Base-by-base conservation (phyloP, 2,797 vertebrate species). In the Austrolebias charrua region DNA sequence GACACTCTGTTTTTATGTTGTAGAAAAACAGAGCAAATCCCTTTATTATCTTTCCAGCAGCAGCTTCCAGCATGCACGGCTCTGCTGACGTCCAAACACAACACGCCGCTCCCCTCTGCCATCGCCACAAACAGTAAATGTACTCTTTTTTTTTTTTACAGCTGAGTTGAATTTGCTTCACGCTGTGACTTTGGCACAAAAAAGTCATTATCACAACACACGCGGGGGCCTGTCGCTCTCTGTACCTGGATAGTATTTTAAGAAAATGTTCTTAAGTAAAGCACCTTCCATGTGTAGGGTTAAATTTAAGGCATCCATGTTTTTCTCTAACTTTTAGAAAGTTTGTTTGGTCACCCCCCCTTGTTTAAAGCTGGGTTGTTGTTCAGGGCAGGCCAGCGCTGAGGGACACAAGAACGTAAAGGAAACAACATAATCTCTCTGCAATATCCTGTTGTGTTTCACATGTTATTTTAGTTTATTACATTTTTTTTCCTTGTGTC, bases 391-490 rank as follows among this genome's bases (percentile, higher is more conserved):
- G 80, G 84, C 73, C 38, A 85, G 83, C 69, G 78, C 85, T 83
- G 88, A 88, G 72, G 90, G 91, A 90, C 83, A 88, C 88, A 75
- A 54, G 66, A 74, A 73, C 87, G 78, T 92, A 90, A 92, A 93
- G 96, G 95, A 97, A 98, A 94, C 94, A 87, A 90, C 93, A 92
- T 97, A 96, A 98, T 98, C 97, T 95, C 91, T 82, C 82, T 85
- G 95, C 96, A 98, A 98, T 99, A 98, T 98, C 97, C 96, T 97
- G 97, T 97, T 97, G 94, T 96, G 94, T 95, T 97, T 96, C 83
- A 65, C 73, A 81, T 91, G 90, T 91, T 91, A 71, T 87, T 91
- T 84, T 85, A 89, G 82, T 87, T 91, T 91, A 91, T 90, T 87
- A 66, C 55, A 82, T 89, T 87, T 88, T 85, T 57, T 82, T 71